Conservation (phyloP, 2,113 vertebrate genomes). For the Pseudorectes ferrugineus region DNA sequence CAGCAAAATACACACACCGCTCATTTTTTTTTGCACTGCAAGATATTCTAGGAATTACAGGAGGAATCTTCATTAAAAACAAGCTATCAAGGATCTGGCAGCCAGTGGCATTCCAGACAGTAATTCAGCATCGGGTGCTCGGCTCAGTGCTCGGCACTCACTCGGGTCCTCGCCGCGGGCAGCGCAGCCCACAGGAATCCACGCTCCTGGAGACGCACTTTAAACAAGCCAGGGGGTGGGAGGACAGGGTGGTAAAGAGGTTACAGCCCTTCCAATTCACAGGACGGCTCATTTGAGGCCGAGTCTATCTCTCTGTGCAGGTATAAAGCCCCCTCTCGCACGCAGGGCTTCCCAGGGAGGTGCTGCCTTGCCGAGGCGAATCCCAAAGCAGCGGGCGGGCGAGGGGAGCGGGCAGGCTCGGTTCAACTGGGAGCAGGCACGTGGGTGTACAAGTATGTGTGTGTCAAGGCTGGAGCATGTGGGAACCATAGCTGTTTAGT, state of each 20-base stretch:
- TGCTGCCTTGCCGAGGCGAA: not conserved
- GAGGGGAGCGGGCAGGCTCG: not conserved
- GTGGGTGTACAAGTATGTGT: not conserved
- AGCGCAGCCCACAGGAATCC: not conserved
- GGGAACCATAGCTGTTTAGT: not conserved
- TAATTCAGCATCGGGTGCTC: not conserved
- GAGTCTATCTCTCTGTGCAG: not conserved
- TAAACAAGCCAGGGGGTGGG: not conserved
- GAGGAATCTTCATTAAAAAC: slow-evolving; percentile 64
- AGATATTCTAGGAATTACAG: slow-evolving; percentile 62
- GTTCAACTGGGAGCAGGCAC: not conserved
- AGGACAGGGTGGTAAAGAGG: not conserved
- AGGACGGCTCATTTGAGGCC: not conserved
- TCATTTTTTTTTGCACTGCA: slow-evolving; percentile 14
- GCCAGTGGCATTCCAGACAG: slow-evolving; percentile 16
- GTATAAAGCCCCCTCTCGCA: not conserved
- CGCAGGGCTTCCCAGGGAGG: not conserved
- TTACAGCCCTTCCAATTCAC: not conserved
- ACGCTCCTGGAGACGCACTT: not conserved
- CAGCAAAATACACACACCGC: slow-evolving; percentile 53
- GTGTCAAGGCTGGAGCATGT: slow-evolving; percentile 24
- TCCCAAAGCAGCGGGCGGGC: not conserved
- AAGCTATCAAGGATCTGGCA: slow-evolving; percentile 49
- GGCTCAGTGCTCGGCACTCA: accelerated
- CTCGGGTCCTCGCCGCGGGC: not conserved